Conservation (phyloP, 2,888 invertebrate genomes). For the Petrophora chlorosata region DNA sequence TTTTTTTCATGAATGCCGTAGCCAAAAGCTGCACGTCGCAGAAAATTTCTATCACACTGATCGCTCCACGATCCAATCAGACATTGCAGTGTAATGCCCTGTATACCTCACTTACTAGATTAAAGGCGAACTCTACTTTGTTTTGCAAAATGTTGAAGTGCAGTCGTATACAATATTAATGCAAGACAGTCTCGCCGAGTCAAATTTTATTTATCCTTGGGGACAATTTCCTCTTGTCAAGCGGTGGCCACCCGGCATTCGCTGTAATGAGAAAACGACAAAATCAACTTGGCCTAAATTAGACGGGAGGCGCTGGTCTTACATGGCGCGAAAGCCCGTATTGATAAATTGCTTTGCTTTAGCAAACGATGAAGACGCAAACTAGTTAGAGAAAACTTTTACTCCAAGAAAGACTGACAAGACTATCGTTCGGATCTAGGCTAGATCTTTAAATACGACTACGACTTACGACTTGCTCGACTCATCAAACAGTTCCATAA, state of each 20-base stretch:
- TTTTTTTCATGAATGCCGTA: no score
- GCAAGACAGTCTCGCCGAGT: constrained; percentile 64
- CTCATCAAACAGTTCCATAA: no score
- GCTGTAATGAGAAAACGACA: constrained; percentile 75
- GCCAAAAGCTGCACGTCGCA: no score
- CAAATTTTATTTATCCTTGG: constrained; percentile 77
- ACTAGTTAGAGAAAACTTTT: no score
- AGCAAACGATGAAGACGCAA: no score
- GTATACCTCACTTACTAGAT: constrained; percentile 2
- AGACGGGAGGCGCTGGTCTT: constrained; percentile 60
- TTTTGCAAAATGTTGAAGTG: constrained; percentile 50
- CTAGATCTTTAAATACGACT: no score
- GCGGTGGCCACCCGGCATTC: constrained; percentile 76
- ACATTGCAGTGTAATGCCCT: neutral
- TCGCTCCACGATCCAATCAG: no score
- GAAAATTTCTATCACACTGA: no score
- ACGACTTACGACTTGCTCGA: no score
- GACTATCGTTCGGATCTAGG: no score
- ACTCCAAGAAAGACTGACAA: no score
- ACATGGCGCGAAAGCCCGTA: constrained; percentile 47
- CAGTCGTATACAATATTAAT: constrained; percentile 74
- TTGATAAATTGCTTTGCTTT: no score
- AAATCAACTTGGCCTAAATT: constrained; percentile 76
- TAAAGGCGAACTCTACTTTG: constrained; percentile 15
- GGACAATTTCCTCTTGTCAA: constrained; percentile 80